These are phyloP conservation scores for Pomacea canaliculata DNA, from an alignment of 2,888 invertebrate species.

Conservation along the genomic window DNA sequence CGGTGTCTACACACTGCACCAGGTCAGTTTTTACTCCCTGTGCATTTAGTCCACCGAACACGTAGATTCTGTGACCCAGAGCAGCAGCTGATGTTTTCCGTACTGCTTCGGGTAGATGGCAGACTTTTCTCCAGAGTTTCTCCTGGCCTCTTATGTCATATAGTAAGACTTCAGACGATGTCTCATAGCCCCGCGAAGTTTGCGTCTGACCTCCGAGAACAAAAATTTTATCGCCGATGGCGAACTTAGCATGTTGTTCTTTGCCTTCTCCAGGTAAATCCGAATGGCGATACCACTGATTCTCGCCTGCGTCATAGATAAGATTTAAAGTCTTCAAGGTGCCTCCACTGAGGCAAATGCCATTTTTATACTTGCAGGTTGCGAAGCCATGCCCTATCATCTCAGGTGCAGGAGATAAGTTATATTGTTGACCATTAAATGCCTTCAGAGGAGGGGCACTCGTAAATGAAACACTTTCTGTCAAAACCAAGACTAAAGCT, in stretches of 20 bases:
- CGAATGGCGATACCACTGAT: slow-evolving; percentile 18
- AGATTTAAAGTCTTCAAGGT: slow-evolving; percentile 1
- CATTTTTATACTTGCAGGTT: slow-evolving; percentile 16
- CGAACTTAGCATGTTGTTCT: slow-evolving; percentile 21
- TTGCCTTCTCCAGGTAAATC: slow-evolving; percentile 1
- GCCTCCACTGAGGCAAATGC: slow-evolving; percentile 25
- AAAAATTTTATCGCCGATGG: slow-evolving; percentile 18
- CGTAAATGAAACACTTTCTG: too few relatives aligned
- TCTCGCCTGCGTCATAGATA: slow-evolving; percentile 20
- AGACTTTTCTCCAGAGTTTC: slow-evolving; percentile 6
- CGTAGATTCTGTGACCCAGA: slow-evolving; percentile 17
- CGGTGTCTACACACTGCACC: slow-evolving; percentile 23
- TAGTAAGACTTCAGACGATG: neutral
- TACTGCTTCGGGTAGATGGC: slow-evolving; percentile 6
- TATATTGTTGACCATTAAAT: neutral
- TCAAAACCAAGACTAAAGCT: too few relatives aligned
- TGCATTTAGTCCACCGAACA: slow-evolving; percentile 18
- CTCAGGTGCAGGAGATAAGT: slow-evolving; percentile 14
- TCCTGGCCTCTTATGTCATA: slow-evolving; percentile 6
- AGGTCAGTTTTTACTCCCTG: neutral
- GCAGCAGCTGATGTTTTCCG: slow-evolving; percentile 20
- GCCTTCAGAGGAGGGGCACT: too few relatives aligned
- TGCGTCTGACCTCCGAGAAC: slow-evolving; percentile 21
- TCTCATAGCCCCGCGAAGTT: neutral
- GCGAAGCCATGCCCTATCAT: slow-evolving; percentile 15